Evolutionary conservation across 2,113 vertebrate genomes (phyloP), one percentile per base, ranked within the genome.

Genomic region (Chlamydotis undulata): DNA sequence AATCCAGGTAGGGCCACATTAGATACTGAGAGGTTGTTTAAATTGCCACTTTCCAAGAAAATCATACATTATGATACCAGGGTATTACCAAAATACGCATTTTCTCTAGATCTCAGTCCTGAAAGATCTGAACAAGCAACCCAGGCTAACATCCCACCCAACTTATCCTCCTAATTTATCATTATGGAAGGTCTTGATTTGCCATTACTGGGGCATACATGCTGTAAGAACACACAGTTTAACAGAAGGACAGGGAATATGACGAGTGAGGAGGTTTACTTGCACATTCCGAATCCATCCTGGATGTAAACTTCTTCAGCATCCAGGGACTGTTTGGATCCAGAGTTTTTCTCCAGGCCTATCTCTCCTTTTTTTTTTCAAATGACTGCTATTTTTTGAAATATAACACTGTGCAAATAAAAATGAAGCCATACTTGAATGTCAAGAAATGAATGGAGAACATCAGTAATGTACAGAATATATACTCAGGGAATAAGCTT

Each of bases 401-500:
- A 96, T 28, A 37, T 57, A 73, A 76, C 63, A 90, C 93, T 83
- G 50, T 83, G 78, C 94, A 96, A 97, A 96, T 95, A 93, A 94
- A 96, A 97, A 83, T 55, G 67, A 96, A 96, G 82, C 87, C 3
- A 3, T 87, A 85, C 92, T 97, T 89, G 89, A 96, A 94, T 76
- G 92, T 97, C 87, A 89, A 97, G 90, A 96, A 96, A 91, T 90
- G 86, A 71, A 96, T 94, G 87, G 96, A 93, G 84, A 96, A 94
- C 77, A 91, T 97, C 96, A 96, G 83, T 85, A 90, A 88, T 76
- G 74, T 82, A 70, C 89, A 84, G 94, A 93, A 94, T 95, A 95
- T 65, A 96, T 93, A 86, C 87, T 94, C 74, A 77, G 97, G 96
- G 97, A 97, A 96, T 96, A 96, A 53, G 92, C 89, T 96, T 94